Evolutionary conservation across 1,140 invertebrate genomes (phyloP).

Genomic region (Galleria mellonella): DNA sequence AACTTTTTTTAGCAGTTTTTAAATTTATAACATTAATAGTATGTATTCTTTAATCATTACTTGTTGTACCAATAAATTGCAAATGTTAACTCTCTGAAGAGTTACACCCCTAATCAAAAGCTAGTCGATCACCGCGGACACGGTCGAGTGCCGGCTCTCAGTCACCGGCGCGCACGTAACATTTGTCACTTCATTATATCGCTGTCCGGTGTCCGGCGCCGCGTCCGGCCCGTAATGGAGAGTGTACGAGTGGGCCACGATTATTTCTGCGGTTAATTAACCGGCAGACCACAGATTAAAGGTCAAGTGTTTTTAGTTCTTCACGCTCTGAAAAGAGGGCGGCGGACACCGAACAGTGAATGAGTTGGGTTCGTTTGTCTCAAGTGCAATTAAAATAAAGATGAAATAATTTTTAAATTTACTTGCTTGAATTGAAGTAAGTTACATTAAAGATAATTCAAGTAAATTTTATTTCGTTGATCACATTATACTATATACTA

Average conservation of each 20-base stretch:
- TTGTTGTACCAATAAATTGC: too few species aligned
- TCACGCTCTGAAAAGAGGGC: neutral
- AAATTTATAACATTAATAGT: too few species aligned
- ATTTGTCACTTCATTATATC: conserved; percentile 45
- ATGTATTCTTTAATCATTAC: too few species aligned
- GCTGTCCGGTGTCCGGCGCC: neutral
- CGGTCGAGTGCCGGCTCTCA: conserved; percentile 27
- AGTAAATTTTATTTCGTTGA: too few species aligned
- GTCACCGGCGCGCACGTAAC: conserved; percentile 24
- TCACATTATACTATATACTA: too few species aligned
- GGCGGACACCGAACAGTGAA: neutral
- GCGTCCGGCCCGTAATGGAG: conserved; percentile 16
- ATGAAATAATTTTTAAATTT: too few species aligned
- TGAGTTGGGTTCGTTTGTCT: neutral
- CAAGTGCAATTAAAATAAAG: too few species aligned
- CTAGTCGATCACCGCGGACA: conserved; percentile 7
- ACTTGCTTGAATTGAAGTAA: too few species aligned
- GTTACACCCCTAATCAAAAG: neutral
- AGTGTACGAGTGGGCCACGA: conserved; percentile 17
- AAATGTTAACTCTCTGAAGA: too few species aligned
- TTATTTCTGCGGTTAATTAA: conserved; percentile 50
- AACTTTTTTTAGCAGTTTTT: too few species aligned
- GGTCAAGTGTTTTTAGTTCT: conserved; percentile 27
- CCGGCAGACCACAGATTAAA: conserved; percentile 20
- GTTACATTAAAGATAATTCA: too few species aligned